phyloP scores from a whole-genome alignment of 2,888 invertebrate species.

The Andrena dorsata region DNA sequence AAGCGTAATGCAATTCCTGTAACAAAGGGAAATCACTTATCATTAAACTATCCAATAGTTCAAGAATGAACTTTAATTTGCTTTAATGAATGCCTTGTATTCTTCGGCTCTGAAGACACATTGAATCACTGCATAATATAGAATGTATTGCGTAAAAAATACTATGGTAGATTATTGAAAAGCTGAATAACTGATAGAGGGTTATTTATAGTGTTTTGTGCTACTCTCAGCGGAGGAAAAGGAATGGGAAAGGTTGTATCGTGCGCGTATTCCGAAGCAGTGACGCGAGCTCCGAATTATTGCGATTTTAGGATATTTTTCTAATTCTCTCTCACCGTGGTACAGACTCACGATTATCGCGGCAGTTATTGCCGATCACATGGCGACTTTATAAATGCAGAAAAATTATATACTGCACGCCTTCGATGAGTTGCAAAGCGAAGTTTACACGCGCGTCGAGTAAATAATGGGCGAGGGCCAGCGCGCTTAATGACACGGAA shows the following conservation, averaged over 20 bases:
- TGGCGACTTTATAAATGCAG: conserved; percentile 37
- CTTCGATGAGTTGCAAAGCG: conserved; percentile 33
- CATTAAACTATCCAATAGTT: neutral
- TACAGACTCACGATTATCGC: conserved; percentile 2
- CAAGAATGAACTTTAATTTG: neutral
- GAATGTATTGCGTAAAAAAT: no score
- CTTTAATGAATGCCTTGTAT: no score
- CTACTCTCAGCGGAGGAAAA: neutral
- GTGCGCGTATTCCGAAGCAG: neutral
- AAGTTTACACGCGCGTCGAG: conserved; percentile 27
- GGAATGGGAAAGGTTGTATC: neutral
- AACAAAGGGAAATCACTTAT: conserved; percentile 43
- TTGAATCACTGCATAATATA: neutral
- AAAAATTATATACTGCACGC: conserved; percentile 48
- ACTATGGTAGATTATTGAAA: neutral
- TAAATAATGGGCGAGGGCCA: conserved; percentile 27
- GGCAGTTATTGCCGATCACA: conserved; percentile 38
- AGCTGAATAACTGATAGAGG: neutral
- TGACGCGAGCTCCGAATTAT: conserved; percentile 22
- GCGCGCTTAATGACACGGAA: neutral
- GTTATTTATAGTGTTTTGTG: neutral
- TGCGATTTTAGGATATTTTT: neutral
- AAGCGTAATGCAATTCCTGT: conserved; percentile 42
- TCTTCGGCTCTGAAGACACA: neutral
- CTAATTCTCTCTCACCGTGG: neutral